Evolutionary conservation across 2,797 vertebrate genomes (phyloP).

Genomic region (Poecilia wingei): DNA sequence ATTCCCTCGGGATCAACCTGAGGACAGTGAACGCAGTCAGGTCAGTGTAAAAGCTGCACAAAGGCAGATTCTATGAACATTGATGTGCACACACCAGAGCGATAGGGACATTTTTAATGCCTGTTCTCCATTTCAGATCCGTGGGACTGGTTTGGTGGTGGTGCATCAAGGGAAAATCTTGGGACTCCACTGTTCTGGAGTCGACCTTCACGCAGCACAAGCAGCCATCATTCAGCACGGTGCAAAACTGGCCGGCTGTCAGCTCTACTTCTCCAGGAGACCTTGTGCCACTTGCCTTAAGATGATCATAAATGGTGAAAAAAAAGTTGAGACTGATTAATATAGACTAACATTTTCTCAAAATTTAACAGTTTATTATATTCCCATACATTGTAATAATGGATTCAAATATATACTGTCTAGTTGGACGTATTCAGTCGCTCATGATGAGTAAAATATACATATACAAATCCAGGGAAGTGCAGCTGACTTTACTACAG

Average conservation of each 20-base stretch:
- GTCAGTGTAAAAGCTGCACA: conserved; percentile 18
- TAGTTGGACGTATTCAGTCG: background rate
- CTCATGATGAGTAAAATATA: too few species aligned
- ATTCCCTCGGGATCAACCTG: conserved; percentile 81
- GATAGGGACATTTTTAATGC: background rate
- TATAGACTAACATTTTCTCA: background rate
- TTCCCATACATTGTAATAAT: background rate
- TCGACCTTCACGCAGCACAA: conserved; percentile 91
- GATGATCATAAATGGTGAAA: conserved; percentile 95
- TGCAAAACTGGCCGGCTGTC: conserved; percentile 84
- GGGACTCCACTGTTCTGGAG: conserved; percentile 91
- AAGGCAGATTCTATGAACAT: background rate
- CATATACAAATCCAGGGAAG: background rate
- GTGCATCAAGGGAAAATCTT: conserved; percentile 87
- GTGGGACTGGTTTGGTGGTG: conserved; percentile 89
- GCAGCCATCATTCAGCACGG: conserved; percentile 91
- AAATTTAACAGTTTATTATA: background rate
- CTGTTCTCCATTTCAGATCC: conserved; percentile 73
- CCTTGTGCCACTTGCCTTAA: conserved; percentile 95
- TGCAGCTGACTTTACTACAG: background rate
- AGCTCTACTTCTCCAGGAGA: conserved; percentile 95
- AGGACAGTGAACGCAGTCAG: conserved; percentile 37
- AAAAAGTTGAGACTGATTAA: background rate
- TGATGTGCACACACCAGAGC: background rate
- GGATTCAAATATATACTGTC: background rate